Evolutionary conservation across 2,797 vertebrate species (phyloP), one percentile per base, ranked within the genome.

Genomic region (Sylvilagus floridanus): DNA sequence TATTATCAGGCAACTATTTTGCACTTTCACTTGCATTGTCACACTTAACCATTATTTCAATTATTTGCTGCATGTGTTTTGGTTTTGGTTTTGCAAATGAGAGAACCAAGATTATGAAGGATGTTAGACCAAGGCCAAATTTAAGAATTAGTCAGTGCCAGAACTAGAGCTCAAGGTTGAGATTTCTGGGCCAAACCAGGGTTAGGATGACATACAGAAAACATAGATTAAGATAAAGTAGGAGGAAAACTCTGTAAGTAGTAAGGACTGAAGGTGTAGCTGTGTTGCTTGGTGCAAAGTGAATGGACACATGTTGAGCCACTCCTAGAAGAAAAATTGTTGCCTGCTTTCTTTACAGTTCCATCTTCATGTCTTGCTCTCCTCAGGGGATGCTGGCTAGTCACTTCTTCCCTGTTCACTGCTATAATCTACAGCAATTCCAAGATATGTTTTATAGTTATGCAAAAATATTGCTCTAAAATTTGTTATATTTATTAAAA

Each of bases 51-150:
- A 2, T 68, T 42, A n/a, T 57, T 35, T 68, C 9, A 68, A 5
- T 60, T 4, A 3, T 62, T 54, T 71, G 21, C n/a, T 24, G 42
- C 12, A 9, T 24, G 11, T 32, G 22, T 57, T 72, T 57, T 32
- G 52, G n/a, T 86, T 82, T 81, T n/a, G 52, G 10, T 82, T 95
- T 69, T 52, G 26, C 19, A 90, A 65, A 84, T 12, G 2, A 83
- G 35, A 62, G 79, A 69, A 85, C 13, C 4, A 60, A 47, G 7
- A 10, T 50, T 47, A 17, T 12, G 3, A 3, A 88, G 69, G 19
- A 62, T n/a, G 19, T 5, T 65, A 2, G n/a, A 24, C 7, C 13
- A 35, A 35, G 10, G 24, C 0, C 17, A 42, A 78, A 42, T 62
- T 62, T 17, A 24, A 19, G 47, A 42, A 72, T 11, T 13, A 75